Evolutionary conservation across 2,113 vertebrate genomes (phyloP), one percentile per base, ranked within the genome.

Genomic region (Petrocephalus microphthalmus): DNA sequence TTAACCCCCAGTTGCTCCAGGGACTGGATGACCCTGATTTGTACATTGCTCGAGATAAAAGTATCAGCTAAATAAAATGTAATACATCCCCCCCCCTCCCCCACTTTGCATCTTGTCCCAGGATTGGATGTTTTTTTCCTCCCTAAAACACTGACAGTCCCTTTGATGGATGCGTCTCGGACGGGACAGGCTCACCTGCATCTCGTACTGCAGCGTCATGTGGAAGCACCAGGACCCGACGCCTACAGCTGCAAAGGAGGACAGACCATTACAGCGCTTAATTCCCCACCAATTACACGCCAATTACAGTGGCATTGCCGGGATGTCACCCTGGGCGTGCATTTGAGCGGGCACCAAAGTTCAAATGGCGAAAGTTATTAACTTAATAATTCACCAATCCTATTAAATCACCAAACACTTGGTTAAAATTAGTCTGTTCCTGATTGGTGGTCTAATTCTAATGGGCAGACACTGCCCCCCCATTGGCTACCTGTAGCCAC

Each of bases 151-250:
- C 7, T 2, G 22, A 64, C 0, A 8, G 22, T 7, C 8, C 25
- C 22, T 25, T 22, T n/a, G 13, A 82, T 7, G 17, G 78, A 20
- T 3, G 5, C n/a, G 3, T 19, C 4, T 7, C 33, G 17, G 0
- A 45, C 33, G 29, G 25, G 15, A 56, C 6, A 15, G 87, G 91
- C 97, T 94, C 90, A 99, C 98, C 97, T 99, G 98, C 98, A 99
- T 99, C 95, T 99, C 97, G 93, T 99, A 99, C 87, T 97, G 96
- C 91, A 99, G 93, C 13, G 98, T 99, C 98, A 99, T 99, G 94
- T 99, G 98, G 94, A 99, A 99, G 95, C 97, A 99, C 98, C 98
- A 99, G 87, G 98, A 99, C 83, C 98, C 98, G 89, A 99, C 91
- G 81, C 98, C 98, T 49, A 99, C 98, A 91, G 98, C 98, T 99